Evolutionary conservation across 2,888 invertebrate species (phyloP).

Genomic region (Tigriopus californicus): DNA sequence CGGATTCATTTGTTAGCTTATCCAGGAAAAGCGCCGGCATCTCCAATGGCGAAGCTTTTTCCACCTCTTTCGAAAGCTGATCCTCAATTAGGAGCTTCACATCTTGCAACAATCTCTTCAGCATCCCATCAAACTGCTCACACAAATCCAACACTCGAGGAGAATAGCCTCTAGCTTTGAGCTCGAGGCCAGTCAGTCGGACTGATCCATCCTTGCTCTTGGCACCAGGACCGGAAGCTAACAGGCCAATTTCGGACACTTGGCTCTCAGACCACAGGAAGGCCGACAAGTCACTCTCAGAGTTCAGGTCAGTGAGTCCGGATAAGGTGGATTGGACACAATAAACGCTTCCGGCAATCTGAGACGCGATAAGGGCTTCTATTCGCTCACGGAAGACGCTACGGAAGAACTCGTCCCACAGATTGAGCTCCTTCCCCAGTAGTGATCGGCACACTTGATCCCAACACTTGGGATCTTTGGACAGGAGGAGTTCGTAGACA

Average conservation of each 20-base stretch:
- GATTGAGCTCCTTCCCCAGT: neutral
- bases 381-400: neutral
- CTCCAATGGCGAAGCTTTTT: neutral
- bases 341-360: neutral
- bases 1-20: no score
- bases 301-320: neutral
- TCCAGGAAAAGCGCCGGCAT: no score
- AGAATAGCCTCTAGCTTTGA: constrained; percentile 2
- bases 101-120: constrained; percentile 1
- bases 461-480: neutral
- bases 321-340: neutral
- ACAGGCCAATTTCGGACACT: neutral
- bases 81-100: neutral
- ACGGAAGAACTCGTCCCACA: constrained; percentile 6
- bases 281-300: neutral
- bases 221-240: no score
- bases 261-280: neutral
- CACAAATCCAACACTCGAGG: neutral
- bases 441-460: neutral
- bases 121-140: neutral
- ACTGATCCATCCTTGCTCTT: no score
- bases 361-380: neutral
- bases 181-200: neutral
- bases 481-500: neutral
- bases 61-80: neutral